Evolutionary conservation across 2,797 vertebrate genomes (phyloP), one percentile per base, ranked within the genome.

Genomic region (Enteromius fasciolatus): DNA sequence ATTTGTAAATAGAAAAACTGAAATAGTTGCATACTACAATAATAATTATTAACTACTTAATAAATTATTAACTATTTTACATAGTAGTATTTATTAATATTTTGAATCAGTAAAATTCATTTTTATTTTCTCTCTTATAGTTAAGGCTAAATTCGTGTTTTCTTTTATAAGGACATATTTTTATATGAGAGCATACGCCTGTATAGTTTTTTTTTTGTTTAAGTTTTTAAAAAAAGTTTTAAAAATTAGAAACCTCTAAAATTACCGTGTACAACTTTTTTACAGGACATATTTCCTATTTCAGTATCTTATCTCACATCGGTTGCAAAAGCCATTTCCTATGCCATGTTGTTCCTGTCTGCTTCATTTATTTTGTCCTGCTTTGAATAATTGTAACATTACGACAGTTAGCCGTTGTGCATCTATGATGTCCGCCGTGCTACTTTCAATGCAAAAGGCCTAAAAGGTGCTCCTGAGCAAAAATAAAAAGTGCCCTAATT

Each of bases 401-500:
- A 72, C 1, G 80, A 52, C 28, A 28, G 39, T 72, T n/a, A 52
- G 15, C 39, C 77, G 3, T 33, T 46, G 78, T 91, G 87, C 88
- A 90, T 92, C 90, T 89, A 86, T 92, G 36, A 15, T 17, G 18
- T 77, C 15, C 1, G 75, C 14, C 1, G 87, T 81, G 88, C 88
- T 91, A 89, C 72, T 83, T 85, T 39, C 89, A 94, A 94, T 94
- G 93, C 93, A 94, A 94, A 94, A 94, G 89, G 90, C 92, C 93
- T 92, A 86, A 91, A 90, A 91, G 88, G 88, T 90, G 92, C 92
- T 94, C 91, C 92, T 92, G 92, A 92, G 93, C 92, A 89, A 90
- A 92, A 93, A 93, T 76, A 92, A 92, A 93, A 93, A 93, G 92
- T 94, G 94, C 91, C 94, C 94, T 95, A 93, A 95, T 95, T 95